Base-by-base conservation (phyloP, 2,888 invertebrate genomes). In the Drosophila heteroneura region DNA sequence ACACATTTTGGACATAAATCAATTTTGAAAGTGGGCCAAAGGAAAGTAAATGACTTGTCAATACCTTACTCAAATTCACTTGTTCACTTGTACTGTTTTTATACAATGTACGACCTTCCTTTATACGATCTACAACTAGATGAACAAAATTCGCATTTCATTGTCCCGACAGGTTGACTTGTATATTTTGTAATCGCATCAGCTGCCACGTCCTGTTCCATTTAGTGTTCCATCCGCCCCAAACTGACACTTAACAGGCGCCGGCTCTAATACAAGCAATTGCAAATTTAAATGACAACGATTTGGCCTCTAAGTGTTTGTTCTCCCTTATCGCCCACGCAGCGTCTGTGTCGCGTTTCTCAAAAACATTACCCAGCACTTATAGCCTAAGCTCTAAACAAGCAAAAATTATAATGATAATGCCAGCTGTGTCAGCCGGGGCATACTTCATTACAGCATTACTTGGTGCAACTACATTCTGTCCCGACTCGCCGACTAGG, bases 271-370 rank as follows among this genome's bases (percentile, higher is more conserved):
- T 44, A 33, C 41, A 72, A 74, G 65, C 85, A 79, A 86, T 86
- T 81, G 86, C 76, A 89, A 89, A 86, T 86, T 85, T 83, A 85
- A 85, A 84, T 89, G 86, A 84, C 83, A 78, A 69, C 70, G 79
- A 70, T 70, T 74, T 80, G 71, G 78, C 68, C 74, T 57, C 76
- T 26, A 47, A 47, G 47, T 47, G 47, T 47, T 47, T 47, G 26
- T 16, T 47, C 47, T 47, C 9, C 26, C 26, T 26, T 16, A 47
- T 28, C 16, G 28, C 47, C 44, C 14, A 22, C 22, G 26, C 26
- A 47, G 47, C 47, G 64, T 63, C 61, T 66, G 53, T 64, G 69
- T 69, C 56, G 72, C 70, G 70, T 73, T 80, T 30, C 79, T 74
- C 59, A 56, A 77, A 88, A 88, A 88, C 88, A 84, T 84, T 83